Evolutionary conservation across 2,888 invertebrate genomes (phyloP).

Genomic region (Cheilosia vernalis): DNA sequence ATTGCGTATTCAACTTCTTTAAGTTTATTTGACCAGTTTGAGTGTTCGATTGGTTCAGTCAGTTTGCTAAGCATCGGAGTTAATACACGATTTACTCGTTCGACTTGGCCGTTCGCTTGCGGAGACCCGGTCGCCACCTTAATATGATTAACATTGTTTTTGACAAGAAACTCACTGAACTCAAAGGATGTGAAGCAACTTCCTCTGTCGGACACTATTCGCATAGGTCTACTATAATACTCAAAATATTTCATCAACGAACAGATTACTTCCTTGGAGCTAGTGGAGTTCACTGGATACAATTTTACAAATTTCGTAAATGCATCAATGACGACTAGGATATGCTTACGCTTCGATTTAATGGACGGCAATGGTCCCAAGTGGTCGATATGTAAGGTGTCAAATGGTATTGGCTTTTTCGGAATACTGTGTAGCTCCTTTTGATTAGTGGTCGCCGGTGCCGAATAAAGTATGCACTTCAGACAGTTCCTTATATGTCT

Average conservation of each 20-base stretch:
- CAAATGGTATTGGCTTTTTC: slow-evolving; percentile 34
- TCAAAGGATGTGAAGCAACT: slow-evolving; percentile 27
- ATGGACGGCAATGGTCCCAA: slow-evolving; percentile 1
- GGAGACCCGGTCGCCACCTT: slow-evolving; percentile 24
- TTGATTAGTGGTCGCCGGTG: slow-evolving; percentile 1
- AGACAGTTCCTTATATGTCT: slow-evolving; percentile 30
- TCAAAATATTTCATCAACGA: slow-evolving; percentile 56
- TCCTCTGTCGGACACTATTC: slow-evolving; percentile 44
- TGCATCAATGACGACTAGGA: slow-evolving; percentile 34
- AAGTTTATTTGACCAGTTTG: slow-evolving; percentile 21
- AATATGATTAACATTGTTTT: slow-evolving; percentile 14
- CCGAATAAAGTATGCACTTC: slow-evolving; percentile 43
- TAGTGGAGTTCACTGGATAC: slow-evolving; percentile 26
- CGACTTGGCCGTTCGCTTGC: slow-evolving; percentile 41
- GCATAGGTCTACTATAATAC: slow-evolving; percentile 48
- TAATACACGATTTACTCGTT: slow-evolving; percentile 13
- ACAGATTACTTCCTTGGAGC: slow-evolving; percentile 16
- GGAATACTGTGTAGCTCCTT: slow-evolving; percentile 34
- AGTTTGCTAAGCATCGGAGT: slow-evolving; percentile 50
- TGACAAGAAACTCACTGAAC: slow-evolving; percentile 19
- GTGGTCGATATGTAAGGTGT: slow-evolving; percentile 36
- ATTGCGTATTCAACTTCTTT: slow-evolving; percentile 25
- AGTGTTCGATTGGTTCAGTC: slow-evolving; percentile 42
- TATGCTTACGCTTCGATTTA: slow-evolving; percentile 3
- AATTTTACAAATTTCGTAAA: slow-evolving; percentile 44